These are phyloP conservation scores for Neotoxoptera formosana DNA, from an alignment of 1,140 invertebrate genomes.

Conservation along the genomic window DNA sequence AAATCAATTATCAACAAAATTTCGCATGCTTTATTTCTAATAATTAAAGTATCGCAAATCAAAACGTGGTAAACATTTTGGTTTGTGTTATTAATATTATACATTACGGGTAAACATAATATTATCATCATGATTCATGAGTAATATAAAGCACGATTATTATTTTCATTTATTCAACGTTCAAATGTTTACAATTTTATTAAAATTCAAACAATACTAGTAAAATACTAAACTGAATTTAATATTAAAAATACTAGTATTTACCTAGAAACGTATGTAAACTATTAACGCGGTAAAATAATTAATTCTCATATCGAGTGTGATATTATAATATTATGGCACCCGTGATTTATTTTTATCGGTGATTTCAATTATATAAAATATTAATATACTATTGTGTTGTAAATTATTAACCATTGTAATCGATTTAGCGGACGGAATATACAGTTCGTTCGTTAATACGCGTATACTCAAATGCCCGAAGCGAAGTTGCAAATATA, in stretches of 20 bases:
- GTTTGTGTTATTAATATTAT: neutral
- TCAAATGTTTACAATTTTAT: neutral
- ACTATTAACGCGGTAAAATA: neutral
- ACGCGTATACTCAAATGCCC: neutral
- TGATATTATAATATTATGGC: neutral
- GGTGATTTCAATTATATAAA: neutral
- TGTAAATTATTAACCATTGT: neutral
- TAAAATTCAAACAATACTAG: neutral
- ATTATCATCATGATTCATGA: neutral
- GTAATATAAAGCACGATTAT: neutral
- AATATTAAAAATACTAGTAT: neutral
- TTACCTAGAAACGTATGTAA: neutral
- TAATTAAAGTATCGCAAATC: neutral
- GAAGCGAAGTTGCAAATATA: neutral
- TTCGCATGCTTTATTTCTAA: neutral
- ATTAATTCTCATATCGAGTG: neutral
- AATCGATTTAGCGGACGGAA: neutral
- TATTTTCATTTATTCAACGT: neutral
- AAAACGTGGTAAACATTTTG: neutral
- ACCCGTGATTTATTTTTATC: neutral
- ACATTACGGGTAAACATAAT: too few species aligned
- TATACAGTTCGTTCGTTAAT: neutral
- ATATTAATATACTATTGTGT: neutral
- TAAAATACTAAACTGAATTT: neutral
- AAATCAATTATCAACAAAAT: neutral